Evolutionary conservation across 35 echinoderm and acorn worm species (phyloP), one percentile per base, ranked within the genome.

Genomic region (Strongylocentrotus purpuratus): DNA sequence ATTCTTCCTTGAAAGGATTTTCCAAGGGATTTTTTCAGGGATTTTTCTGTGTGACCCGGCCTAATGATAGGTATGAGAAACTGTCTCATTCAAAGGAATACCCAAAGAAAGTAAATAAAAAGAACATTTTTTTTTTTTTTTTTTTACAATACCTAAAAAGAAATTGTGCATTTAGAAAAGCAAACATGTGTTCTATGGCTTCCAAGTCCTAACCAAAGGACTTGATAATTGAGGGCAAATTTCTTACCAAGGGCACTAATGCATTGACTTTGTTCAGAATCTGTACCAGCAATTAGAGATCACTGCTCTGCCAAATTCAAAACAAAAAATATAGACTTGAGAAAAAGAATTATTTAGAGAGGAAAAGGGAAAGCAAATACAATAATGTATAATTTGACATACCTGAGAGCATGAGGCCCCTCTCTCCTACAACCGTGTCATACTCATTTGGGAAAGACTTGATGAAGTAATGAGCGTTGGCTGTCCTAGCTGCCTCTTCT

Each of bases 381-480:
- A 78, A 78, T 78, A 78, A 78, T 78, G 5, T n/a, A 22, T 78
- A 7, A 89, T 10, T 86, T 86, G 14, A 46, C 33, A 46, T 91
- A 99, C 98, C 98, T 65, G 98, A 99, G 5, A 99, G 94, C 98
- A 99, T 99, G 7, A 99, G 86, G 47, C 98, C 98, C 59, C 98
- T 94, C 59, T 99, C 98, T 61, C 98, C 98, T 4, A 99, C 98
- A 58, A 99, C 31, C 10, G 96, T 99, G 45, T 99, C 98, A 97
- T 97, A 99, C 18, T 95, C 91, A 41, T 95, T 90, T 0, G 98
- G 96, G 60, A 99, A 99, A 48, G 41, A 55, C 17, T 96, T 88
- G 46, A 99, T 96, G 86, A 99, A 99, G 58, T 94, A 48, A 86
- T 95, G 96, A 31, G 98, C 98, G 93, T 99, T 99, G 70, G 98